Evolutionary conservation across 1,140 invertebrate species (phyloP).

Genomic region (Conus ventricosus): DNA sequence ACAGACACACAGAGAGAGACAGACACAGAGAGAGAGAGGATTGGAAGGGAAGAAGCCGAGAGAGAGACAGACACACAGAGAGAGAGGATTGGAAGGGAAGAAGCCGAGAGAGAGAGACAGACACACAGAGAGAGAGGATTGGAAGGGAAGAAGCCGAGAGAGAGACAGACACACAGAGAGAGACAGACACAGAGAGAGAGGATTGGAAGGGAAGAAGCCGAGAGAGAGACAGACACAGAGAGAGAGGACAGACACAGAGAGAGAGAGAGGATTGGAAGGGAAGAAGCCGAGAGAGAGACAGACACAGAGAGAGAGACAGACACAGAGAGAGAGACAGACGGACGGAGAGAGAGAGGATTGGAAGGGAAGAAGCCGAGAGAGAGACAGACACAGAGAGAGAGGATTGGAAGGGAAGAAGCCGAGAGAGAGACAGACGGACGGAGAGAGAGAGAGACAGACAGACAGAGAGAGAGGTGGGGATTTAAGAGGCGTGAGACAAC

Average conservation of each 20-base stretch:
- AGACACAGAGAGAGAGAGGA: neutral
- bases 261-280: neutral
- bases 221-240: neutral
- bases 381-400: neutral
- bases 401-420: neutral
- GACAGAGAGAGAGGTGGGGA: neutral
- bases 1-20: too few species aligned
- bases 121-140: neutral
- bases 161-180: neutral
- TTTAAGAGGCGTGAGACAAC: neutral
- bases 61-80: neutral
- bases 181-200: too few species aligned
- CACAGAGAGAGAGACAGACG: neutral
- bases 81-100: neutral
- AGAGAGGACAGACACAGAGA: too few species aligned
- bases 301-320: neutral
- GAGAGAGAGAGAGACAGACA: too few species aligned
- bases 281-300: neutral
- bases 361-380: neutral
- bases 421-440: neutral
- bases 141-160: neutral
- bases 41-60: neutral
- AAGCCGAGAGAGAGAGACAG: neutral
- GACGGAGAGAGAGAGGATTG: neutral
- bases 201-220: neutral